These are phyloP conservation scores for Lerista edwardsae DNA, from an alignment of 2,797 vertebrate genomes.

Conservation along the genomic window DNA sequence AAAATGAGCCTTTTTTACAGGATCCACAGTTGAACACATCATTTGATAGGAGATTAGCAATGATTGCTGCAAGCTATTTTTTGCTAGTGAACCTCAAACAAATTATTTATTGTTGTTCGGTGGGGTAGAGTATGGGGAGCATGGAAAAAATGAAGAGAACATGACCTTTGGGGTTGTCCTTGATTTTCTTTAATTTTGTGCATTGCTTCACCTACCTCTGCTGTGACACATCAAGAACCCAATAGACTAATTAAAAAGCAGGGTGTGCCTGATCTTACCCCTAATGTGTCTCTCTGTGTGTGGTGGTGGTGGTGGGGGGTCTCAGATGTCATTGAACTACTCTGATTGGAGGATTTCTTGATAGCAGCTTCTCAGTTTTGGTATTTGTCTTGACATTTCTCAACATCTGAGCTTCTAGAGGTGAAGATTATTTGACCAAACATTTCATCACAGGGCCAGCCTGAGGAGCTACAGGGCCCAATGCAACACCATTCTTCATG, in stretches of 20 bases:
- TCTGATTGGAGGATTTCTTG: too few species aligned
- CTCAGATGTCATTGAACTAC: too few species aligned
- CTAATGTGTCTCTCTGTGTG: too few species aligned
- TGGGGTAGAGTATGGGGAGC: not conserved
- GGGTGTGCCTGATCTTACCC: too few species aligned
- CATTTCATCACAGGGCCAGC: too few species aligned
- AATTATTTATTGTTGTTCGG: not conserved
- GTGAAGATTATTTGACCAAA: not conserved
- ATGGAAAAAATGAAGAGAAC: not conserved
- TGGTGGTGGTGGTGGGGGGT: too few species aligned
- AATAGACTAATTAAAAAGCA: not conserved
- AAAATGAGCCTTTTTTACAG: not conserved
- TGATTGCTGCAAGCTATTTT: not conserved
- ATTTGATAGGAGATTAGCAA: not conserved
- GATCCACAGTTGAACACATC: not conserved
- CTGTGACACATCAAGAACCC: not conserved
- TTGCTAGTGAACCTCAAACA: not conserved
- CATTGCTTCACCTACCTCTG: not conserved
- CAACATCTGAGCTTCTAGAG: not conserved
- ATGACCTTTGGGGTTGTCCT: not conserved
- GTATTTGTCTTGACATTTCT: not conserved
- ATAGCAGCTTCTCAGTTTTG: not conserved
- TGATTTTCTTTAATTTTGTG: not conserved
- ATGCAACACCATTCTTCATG: too few species aligned
- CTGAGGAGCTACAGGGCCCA: too few species aligned